Evolutionary conservation across 1,140 invertebrate genomes (phyloP).

Genomic region (Holotrichia oblita): DNA sequence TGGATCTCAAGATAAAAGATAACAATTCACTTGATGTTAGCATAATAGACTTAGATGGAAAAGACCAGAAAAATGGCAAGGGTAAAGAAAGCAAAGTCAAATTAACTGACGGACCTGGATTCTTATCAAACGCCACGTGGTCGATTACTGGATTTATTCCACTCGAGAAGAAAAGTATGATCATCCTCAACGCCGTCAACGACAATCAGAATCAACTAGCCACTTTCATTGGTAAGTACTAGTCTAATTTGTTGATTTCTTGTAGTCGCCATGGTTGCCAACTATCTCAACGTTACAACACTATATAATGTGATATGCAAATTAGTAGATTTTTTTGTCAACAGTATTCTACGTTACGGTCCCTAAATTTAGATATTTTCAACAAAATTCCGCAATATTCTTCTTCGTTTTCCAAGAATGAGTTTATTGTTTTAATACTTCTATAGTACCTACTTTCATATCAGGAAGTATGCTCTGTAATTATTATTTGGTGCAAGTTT

Average conservation of each 20-base stretch:
- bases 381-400: no score
- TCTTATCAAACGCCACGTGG: constrained; percentile 51
- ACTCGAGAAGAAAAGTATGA: constrained; percentile 48
- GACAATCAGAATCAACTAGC: constrained; percentile 50
- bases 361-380: no score
- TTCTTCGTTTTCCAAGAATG: no score
- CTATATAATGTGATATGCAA: not conserved
- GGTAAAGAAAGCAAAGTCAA: constrained; percentile 39
- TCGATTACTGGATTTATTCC: constrained; percentile 48
- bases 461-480: no score
- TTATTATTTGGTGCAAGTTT: no score
- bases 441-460: no score
- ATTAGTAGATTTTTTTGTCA: no score
- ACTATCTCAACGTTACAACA: constrained; percentile 31
- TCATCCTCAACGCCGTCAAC: constrained; percentile 50
- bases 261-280: constrained; percentile 26
- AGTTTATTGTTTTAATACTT: no score
- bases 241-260: not conserved
- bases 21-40: constrained; percentile 22
- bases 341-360: no score
- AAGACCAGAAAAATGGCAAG: no score
- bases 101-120: constrained; percentile 46
- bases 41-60: constrained; percentile 22
- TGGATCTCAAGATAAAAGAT: constrained; percentile 47
- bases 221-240: constrained; percentile 50